A percentile compares a stretch with the other conserved stretches of the same genome.
These are phyloP conservation scores for Emydocephalus ijimae DNA, from an alignment of 2,113 vertebrate species.

Conservation along the genomic window DNA sequence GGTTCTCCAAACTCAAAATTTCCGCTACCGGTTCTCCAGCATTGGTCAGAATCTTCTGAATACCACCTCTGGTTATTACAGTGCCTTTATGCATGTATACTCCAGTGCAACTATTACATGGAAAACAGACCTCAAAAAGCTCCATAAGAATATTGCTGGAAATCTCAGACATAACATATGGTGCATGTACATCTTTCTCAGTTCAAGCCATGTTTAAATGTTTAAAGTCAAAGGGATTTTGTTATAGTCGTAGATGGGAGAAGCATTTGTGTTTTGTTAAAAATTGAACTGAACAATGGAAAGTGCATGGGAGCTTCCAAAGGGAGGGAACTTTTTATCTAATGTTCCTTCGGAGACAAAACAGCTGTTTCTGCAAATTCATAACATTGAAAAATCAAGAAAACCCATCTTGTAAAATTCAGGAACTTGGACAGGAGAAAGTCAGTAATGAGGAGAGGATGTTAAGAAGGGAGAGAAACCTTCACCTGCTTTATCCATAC, in stretches of 20 bases:
- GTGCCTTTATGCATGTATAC: background rate
- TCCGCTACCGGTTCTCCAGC: too few relatives aligned
- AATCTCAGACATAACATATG: background rate
- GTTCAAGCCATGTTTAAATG: background rate
- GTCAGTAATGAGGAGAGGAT: constrained; percentile 51
- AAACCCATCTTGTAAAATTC: constrained; percentile 19
- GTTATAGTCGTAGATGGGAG: constrained; percentile 17
- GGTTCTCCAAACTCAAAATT: too few relatives aligned
- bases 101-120: background rate
- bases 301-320: background rate
- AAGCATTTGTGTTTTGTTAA: constrained; percentile 47
- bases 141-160: background rate
- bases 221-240: constrained; percentile 39
- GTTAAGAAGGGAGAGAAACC: constrained; percentile 46
- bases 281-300: constrained; percentile 54
- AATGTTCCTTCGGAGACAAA: constrained; percentile 45
- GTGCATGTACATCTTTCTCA: constrained; percentile 44
- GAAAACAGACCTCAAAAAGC: background rate
- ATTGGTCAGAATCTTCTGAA: too few relatives aligned
- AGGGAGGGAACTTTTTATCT: constrained; percentile 34
- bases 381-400: constrained; percentile 33
- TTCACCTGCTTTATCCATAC: constrained; percentile 58
- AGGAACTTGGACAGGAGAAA: constrained; percentile 47
- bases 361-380: constrained; percentile 53
- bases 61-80: background rate